phyloP scores from a whole-genome alignment of 2,797 vertebrate genomes.

The Malacoraja senta region DNA sequence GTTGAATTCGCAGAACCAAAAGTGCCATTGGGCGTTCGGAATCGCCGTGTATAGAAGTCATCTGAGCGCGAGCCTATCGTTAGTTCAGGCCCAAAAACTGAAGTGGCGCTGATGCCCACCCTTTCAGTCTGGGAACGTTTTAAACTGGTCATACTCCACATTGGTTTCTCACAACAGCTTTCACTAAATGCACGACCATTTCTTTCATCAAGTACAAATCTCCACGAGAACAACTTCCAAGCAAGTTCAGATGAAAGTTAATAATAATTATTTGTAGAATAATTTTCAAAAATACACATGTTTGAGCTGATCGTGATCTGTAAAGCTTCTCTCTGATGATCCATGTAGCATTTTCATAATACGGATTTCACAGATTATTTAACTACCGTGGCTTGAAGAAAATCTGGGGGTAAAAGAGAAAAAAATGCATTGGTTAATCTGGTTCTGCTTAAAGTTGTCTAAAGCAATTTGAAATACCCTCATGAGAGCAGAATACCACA shows the following conservation, averaged over 20 bases:
- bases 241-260: not conserved
- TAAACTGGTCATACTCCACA: conserved; percentile 83
- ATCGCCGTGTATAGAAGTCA: conserved; percentile 84
- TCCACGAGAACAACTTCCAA: conserved; percentile 41
- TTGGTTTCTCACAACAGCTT: conserved; percentile 61
- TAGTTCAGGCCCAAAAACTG: conserved; percentile 58
- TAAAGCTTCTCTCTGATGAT: not conserved
- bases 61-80: conserved; percentile 76
- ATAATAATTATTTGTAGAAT: not conserved
- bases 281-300: not conserved
- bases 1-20: conserved; percentile 66
- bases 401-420: not conserved
- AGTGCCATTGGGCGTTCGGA: conserved; percentile 79
- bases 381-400: not conserved
- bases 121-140: conserved; percentile 83
- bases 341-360: not conserved
- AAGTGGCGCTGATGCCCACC: conserved; percentile 62
- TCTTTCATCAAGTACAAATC: conserved; percentile 45
- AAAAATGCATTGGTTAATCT: not conserved
- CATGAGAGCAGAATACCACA: not conserved
- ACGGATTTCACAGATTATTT: not conserved
- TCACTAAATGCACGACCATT: conserved; percentile 56
- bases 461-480: not conserved
- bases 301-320: not conserved
- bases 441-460: not conserved